Evolutionary conservation across 2,888 invertebrate species (phyloP).

Genomic region (Tricholauxania praeusta): DNA sequence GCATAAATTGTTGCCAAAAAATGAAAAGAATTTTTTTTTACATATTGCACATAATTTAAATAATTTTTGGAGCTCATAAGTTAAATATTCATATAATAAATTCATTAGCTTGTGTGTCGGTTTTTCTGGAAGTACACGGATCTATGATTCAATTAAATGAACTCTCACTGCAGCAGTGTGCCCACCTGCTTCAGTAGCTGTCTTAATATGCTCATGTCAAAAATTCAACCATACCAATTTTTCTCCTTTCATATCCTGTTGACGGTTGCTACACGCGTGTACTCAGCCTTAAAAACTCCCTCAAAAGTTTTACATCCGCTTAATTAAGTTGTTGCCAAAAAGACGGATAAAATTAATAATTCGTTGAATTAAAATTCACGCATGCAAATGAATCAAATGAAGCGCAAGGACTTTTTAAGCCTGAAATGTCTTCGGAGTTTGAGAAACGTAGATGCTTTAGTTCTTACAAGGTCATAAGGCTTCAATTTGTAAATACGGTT

Average conservation of each 20-base stretch:
- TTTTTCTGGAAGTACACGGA: not conserved
- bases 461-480: too few relatives aligned
- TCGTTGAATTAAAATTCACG: constrained; percentile 23
- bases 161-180: not conserved
- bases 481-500: too few relatives aligned
- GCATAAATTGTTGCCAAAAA: constrained; percentile 7
- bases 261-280: not conserved
- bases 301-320: constrained; percentile 52
- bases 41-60: not conserved
- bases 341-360: constrained; percentile 44
- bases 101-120: not conserved
- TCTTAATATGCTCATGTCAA: not conserved
- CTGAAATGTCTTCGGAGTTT: too few relatives aligned
- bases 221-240: not conserved
- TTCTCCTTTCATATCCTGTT: constrained; percentile 2
- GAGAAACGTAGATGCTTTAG: too few relatives aligned
- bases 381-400: constrained; percentile 49
- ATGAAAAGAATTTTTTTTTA: not conserved
- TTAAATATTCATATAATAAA: constrained; percentile 21
- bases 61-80: not conserved
- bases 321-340: constrained; percentile 58
- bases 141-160: constrained; percentile 5
- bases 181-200: too few relatives aligned
- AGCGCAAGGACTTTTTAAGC: constrained; percentile 28
- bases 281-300: constrained; percentile 16